Conservation (phyloP, 2,113 vertebrate species). For the Poeciliopsis retropinna region DNA sequence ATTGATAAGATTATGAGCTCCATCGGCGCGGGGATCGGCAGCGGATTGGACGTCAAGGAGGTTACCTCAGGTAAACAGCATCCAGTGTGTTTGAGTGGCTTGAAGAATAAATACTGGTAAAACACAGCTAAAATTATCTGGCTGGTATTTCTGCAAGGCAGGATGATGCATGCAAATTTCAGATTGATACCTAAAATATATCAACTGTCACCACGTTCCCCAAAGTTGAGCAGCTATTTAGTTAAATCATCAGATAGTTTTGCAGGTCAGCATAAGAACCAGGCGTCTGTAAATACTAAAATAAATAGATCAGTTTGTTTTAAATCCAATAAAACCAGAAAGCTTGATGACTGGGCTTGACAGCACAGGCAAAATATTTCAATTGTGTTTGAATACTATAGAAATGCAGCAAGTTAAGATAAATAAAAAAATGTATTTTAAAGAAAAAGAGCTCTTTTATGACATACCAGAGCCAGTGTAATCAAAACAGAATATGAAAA, state of each 20-base stretch:
- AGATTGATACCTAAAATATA: not conserved
- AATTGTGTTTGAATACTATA: not conserved
- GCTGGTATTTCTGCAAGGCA: not conserved
- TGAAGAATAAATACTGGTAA: not conserved
- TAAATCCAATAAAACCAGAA: not conserved
- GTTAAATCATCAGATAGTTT: no score
- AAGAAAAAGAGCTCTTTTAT: not conserved
- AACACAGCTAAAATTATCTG: no score
- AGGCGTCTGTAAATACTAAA: not conserved
- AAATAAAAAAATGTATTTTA: not conserved
- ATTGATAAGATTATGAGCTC: slow-evolving; percentile 99
- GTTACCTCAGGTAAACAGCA: slow-evolving; percentile 81
- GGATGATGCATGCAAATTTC: not conserved
- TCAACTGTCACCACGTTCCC: no score
- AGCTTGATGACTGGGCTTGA: not conserved
- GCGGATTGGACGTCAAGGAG: slow-evolving; percentile 84
- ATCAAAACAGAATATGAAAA: not conserved
- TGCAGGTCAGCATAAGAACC: not conserved
- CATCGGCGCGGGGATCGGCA: slow-evolving; percentile 92
- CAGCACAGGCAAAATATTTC: not conserved
- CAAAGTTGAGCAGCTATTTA: no score
- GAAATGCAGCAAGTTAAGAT: not conserved
- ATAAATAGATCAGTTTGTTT: no score
- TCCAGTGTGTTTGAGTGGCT: not conserved
- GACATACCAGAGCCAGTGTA: no score